Base-by-base conservation (phyloP, 2,888 invertebrate genomes). In the Habrosyne pyritoides region DNA sequence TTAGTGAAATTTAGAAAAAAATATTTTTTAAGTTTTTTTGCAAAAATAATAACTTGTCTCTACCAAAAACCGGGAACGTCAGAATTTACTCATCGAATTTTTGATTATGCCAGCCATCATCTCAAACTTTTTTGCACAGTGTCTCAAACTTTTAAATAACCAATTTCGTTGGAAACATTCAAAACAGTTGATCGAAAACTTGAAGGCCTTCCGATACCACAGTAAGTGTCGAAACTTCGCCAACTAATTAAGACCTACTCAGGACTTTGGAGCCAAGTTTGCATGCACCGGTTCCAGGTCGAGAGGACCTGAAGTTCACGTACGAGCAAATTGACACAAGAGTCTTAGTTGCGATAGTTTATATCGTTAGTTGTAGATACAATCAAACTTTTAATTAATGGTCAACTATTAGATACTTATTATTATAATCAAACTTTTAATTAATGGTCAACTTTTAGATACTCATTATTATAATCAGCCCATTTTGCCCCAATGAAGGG, bases 171-270 rank as follows among this genome's bases (percentile, higher is more conserved):
- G 33, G 33, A 33, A 33, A 33, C 33, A 52, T 12, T 30, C 18
- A 10, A 12, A 53, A 49, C 26, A 21, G 28, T 50, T 33, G 50
- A 24, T 46, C 2, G 18, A 18, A 42, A 42, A 42, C 42, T 42
- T 42, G 8, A 36, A 36, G 66, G 60, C 67, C 65, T 47, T 12
- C 21, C 22, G 2, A 53, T 57, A 58, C 53, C 46, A 47, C 21
- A 53, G 47, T 36, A 8, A 42, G 42, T 14, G 18, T 1, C 8
- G 60, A 69, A 69, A 59, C 63, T 68, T 30, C 60, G 46, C 52
- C 36, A 42, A 57, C 67, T 75, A 71, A 75, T 73, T 75, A 73
- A 69, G 69, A 61, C 54, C 57, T 51, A 51, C 57, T 63, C 63
- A 63, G 59, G 59, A 53, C 52, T 21, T 14, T 53, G 57, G 53